Percentiles rank a stretch among this genome's conserved stretches.
These are phyloP conservation scores for Cynoglossus semilaevis DNA, from an alignment of 2,113 vertebrate genomes.

Conservation along the genomic window DNA sequence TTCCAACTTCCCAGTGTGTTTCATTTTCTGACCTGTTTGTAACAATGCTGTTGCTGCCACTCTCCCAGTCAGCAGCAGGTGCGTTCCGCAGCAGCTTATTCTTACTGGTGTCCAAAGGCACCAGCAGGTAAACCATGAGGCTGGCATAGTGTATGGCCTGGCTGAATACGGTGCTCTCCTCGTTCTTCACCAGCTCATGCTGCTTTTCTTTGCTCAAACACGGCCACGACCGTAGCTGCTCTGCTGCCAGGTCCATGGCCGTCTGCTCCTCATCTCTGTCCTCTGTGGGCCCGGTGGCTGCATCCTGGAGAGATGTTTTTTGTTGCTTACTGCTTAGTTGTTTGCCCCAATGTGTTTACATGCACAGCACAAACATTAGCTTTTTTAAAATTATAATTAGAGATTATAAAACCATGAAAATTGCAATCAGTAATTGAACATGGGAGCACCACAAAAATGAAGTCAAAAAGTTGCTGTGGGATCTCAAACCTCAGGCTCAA, in stretches of 20 bases:
- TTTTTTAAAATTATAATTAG: background rate
- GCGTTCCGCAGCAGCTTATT: constrained; percentile 86
- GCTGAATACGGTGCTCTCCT: constrained; percentile 97
- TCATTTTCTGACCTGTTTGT: constrained; percentile 73
- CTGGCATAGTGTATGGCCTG: constrained; percentile 98
- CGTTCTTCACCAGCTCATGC: constrained; percentile 90
- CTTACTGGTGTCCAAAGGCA: constrained; percentile 94
- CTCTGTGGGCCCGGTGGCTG: constrained; percentile 25
- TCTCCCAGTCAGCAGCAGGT: constrained; percentile 92
- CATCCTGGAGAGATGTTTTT: constrained; percentile 71
- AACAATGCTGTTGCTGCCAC: constrained; percentile 96
- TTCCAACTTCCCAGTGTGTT: too few species aligned
- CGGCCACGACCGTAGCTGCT: constrained; percentile 89
- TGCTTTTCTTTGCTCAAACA: constrained; percentile 86
- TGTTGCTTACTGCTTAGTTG: background rate
- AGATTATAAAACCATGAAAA: background rate
- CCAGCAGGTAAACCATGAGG: constrained; percentile 97
- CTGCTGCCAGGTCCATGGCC: constrained; percentile 93
- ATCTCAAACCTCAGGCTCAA: background rate
- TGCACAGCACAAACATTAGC: background rate
- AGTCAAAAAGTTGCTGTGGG: background rate
- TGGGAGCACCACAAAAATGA: background rate
- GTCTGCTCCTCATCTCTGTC: constrained; percentile 79
- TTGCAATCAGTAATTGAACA: background rate
- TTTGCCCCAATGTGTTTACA: background rate